A percentile compares a stretch with the other conserved stretches of the same genome.
Evolutionary conservation across 2,113 vertebrate genomes (phyloP).

Genomic region (Ploceus nigricollis): DNA sequence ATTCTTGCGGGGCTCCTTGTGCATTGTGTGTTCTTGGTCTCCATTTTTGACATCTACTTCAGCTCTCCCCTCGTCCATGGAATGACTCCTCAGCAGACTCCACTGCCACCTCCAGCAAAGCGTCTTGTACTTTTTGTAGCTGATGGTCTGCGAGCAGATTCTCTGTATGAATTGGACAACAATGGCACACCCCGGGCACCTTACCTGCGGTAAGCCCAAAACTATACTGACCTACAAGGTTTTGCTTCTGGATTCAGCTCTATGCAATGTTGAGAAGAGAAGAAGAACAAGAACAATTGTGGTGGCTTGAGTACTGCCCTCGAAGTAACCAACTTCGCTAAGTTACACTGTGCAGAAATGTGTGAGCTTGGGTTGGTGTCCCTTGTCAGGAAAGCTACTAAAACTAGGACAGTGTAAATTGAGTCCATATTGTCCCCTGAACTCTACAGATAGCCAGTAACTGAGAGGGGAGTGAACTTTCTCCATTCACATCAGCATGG

Average conservation of each 20-base stretch:
- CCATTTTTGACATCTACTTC: conserved; percentile 99
- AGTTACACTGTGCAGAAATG: not conserved
- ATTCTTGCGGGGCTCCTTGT: conserved; percentile 84
- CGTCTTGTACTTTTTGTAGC: conserved; percentile 89
- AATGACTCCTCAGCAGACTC: conserved; percentile 84
- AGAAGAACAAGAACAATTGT: rapidly evolving
- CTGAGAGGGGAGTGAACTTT: not conserved
- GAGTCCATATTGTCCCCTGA: not conserved
- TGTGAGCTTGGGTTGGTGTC: not conserved
- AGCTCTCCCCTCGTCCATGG: conserved; percentile 95
- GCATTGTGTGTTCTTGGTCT: conserved; percentile 89
- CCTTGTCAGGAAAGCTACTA: not conserved
- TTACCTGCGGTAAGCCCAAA: conserved; percentile 81
- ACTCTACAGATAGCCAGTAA: not conserved
- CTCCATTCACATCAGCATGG: not conserved
- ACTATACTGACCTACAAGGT: not conserved
- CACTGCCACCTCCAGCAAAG: conserved; percentile 81
- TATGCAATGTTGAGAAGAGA: not conserved
- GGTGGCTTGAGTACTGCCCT: not conserved
- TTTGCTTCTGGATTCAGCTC: not conserved
- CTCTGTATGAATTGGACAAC: conserved; percentile 76
- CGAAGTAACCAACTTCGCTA: not conserved
- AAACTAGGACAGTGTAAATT: not conserved
- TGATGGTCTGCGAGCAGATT: conserved; percentile 90
- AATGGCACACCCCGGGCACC: conserved; percentile 74